These are phyloP conservation scores for Lissonota sp. DNA, from an alignment of 2,888 invertebrate species.

Conservation along the genomic window DNA sequence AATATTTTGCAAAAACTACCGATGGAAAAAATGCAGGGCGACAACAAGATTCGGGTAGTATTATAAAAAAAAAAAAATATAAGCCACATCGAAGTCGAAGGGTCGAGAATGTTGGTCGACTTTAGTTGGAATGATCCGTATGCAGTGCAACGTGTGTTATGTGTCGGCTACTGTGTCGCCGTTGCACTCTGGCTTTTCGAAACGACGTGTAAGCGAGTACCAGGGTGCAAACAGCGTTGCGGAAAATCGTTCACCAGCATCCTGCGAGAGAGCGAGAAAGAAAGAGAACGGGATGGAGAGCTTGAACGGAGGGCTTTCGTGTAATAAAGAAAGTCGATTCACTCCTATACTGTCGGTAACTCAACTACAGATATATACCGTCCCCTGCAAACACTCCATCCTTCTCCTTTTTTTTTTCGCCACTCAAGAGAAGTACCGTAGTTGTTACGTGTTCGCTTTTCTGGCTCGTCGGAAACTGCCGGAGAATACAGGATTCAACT, in stretches of 20 bases:
- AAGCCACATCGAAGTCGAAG: too few relatives aligned
- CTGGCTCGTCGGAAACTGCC: constrained; percentile 9
- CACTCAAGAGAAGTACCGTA: constrained; percentile 33
- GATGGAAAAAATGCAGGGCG: too few relatives aligned
- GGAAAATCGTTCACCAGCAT: constrained; percentile 31
- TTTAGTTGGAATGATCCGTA: too few relatives aligned
- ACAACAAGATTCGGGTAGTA: too few relatives aligned
- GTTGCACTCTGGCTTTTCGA: constrained; percentile 12
- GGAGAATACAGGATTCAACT: constrained; percentile 44
- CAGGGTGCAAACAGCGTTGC: constrained; percentile 51
- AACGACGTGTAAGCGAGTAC: constrained; percentile 40
- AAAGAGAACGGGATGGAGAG: constrained; percentile 30
- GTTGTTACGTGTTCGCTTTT: constrained; percentile 39
- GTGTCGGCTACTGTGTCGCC: neutral
- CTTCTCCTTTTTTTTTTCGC: constrained; percentile 25
- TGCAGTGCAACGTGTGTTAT: neutral
- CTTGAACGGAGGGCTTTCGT: constrained; percentile 29
- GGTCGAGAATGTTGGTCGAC: too few relatives aligned
- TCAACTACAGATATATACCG: constrained; percentile 15
- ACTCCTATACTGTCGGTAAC: constrained; percentile 30
- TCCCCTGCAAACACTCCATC: constrained; percentile 7
- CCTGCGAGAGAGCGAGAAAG: constrained; percentile 23
- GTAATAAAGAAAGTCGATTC: constrained; percentile 69
- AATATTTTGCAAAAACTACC: too few relatives aligned
- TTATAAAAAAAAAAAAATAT: too few relatives aligned